phyloP scores from a whole-genome alignment of 2,113 vertebrate species.

The Mionectes macconnelli region DNA sequence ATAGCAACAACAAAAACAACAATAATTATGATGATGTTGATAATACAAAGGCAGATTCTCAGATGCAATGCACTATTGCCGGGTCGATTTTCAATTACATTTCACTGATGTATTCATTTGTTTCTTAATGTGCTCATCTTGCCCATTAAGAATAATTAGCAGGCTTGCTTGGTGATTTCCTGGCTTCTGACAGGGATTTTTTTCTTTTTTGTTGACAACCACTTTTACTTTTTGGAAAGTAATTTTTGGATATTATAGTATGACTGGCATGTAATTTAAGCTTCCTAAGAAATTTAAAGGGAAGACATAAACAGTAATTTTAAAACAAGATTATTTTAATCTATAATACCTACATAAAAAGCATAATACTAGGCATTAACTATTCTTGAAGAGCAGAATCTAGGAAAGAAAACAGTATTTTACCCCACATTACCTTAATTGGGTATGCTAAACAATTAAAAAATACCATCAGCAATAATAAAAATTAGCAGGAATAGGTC shows the following conservation, averaged over 20 bases:
- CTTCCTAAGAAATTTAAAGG: constrained; percentile 73
- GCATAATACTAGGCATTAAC: constrained; percentile 57
- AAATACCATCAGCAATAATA: constrained; percentile 16
- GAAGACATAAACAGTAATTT: constrained; percentile 77
- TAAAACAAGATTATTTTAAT: constrained; percentile 66
- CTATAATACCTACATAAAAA: constrained; percentile 61
- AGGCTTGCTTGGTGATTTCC: constrained; percentile 79
- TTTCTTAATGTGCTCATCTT: constrained; percentile 84
- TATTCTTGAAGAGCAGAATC: constrained; percentile 41
- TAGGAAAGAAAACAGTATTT: constrained; percentile 56
- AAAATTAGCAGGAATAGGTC: constrained; percentile 39
- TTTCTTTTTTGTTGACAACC: constrained; percentile 62
- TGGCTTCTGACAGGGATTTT: constrained; percentile 75
- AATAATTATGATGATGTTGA: constrained; percentile 74
- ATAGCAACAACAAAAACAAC: constrained; percentile 67
- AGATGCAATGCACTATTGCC: constrained; percentile 74
- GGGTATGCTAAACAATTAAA: constrained; percentile 26
- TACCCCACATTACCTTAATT: constrained; percentile 56
- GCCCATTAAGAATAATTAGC: constrained; percentile 85
- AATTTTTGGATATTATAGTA: constrained; percentile 76
- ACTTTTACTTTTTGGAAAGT: constrained; percentile 77
- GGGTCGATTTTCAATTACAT: constrained; percentile 82
- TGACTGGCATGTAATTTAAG: constrained; percentile 73
- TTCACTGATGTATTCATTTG: constrained; percentile 82
- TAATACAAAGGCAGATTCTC: constrained; percentile 74